Evolutionary conservation across 2,113 vertebrate species (phyloP), one percentile per base, ranked within the genome.

Genomic region (Fukomys damarensis): DNA sequence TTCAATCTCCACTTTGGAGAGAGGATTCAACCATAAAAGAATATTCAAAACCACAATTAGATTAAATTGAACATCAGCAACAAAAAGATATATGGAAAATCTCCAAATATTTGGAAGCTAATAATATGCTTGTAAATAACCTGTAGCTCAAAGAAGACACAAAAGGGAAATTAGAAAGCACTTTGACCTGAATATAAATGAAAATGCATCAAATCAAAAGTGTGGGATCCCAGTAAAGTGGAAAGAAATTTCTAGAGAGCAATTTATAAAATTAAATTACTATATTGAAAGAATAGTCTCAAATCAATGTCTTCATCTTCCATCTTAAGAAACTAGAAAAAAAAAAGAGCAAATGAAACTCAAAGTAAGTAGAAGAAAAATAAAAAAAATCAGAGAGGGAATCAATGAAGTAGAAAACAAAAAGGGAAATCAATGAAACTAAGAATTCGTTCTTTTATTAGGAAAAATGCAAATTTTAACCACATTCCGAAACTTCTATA

Each of bases 31-130:
- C n/a, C 56, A 95, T 66, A 54, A 61, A 72, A 61, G 9, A 79
- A 63, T 59, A n/a, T 30, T 83, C 76, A 38, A 84, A 63, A 79
- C 11, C 30, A 92, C 32, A 96, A 86, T 1, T 70, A 72, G 77
- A 17, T 92, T 83, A 83, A 54, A 90, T 28, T 54, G 65, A 63
- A 65, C 72, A 93, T 49, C 61, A 90, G 3, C 59, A 81, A 58
- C 54, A 94, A 68, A 91, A 89, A 49, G 74, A 87, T 65, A 77
- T 5, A 30, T 49, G 9, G 52, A 93, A 94, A 96, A 68, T 70
- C 13, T 80, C 79, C 35, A 96, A 79, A 68, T 65, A 92, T 70
- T 80, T 94, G 61, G 43, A 93, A 95, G 81, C 52, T 86, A 87
- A 87, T 43, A 68, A 41, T 35, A 86, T 0, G 46, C 63, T 80